Evolutionary conservation across 2,113 vertebrate species (phyloP), one percentile per base, ranked within the genome.

Genomic region (Aldabrachelys gigantea): DNA sequence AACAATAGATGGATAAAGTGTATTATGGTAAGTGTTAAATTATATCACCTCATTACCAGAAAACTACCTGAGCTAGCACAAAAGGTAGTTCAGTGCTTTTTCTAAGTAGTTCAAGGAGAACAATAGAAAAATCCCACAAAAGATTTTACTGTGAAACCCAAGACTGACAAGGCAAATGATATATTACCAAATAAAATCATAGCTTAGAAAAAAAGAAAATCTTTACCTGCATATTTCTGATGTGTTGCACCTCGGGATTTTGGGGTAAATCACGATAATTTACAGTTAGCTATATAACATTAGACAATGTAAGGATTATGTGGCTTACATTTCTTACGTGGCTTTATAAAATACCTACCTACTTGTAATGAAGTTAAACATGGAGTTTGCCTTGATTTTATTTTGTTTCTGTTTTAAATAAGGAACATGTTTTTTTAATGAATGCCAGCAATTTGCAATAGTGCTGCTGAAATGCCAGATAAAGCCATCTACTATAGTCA

Each of bases 1-100:
- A 98, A 98, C 98, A 98, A 98, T 98, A 97, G 97, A 93, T 96
- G 97, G 97, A 98, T 98, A 98, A 98, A 98, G 98, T 95, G 96
- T 97, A 97, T 98, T 97, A 98, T 92, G 75, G 96, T 98, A 98
- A 98, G 98, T 98, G 97, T 98, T 98, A 98, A 98, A 98, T 98
- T 98, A 97, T 98, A 97, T 98, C 97, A 97, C 97, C 98, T 98
- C 97, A 93, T 98, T 98, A 98, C 85, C 3, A 94, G 91, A 91
- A 96, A 97, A 97, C 87, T 97, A 97, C 97, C 97, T 97, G 95
- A 95, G 97, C 97, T 96, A 96, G 87, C 88, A 94, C 88, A 95
- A 95, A 93, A 96, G 94, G 97, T 95, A 93, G 92, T 94, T 96
- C 75, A 21, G 82, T 94, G 95, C 91, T 94, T 97, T 95, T 94